Base-by-base conservation (phyloP, 1,140 invertebrate species). In the Drosophila asahinai region DNA sequence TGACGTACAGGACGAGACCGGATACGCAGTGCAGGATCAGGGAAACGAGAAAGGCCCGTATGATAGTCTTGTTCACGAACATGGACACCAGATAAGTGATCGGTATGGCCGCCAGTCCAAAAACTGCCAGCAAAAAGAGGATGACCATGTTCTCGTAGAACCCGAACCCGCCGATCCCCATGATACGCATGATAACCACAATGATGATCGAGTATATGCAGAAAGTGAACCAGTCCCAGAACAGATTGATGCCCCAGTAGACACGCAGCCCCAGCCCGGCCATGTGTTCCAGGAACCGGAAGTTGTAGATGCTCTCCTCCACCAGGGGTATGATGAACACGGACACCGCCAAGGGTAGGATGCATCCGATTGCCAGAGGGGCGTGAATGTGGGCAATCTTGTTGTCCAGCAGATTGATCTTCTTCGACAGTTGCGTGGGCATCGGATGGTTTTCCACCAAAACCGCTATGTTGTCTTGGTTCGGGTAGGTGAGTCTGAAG, bases 11-110 rank as follows among this genome's bases (percentile, higher is more conserved):
- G 11, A 81, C 86, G 33, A 89, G 27, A 2, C 90, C 90, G 6
- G 81, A 84, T 0, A 77, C 7, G n/a, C 67, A 33, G n/a, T 92
- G 90, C 4, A 92, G 45, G n/a, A 83, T 11, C 4, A 90, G 52
- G 11, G 90, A 86, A n/a, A 76, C 54, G 2, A 92, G 76, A 55
- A 82, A 92, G 0, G 86, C 73, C 12, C 83, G 67, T 2, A 86
- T 45, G 7, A 80, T 43, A 0, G 80, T 73, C 14, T 14, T 55
- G 14, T 80, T 75, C 2, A 86, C 75, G 42, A 71, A 86, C 54
- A 92, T 80, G 59, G 90, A 79, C 9, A 92, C 40, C 54, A 92
- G 42, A 70, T 92, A 92, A n/a, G 86, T 92, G 3, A 80, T 61
- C 1, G 78, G 80, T 8, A 92, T 33, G 1, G 71, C 80, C 0